Percentiles rank a stretch among this genome's conserved stretches.
Evolutionary conservation across 1,140 invertebrate species (phyloP).

Genomic region (Zaprionus camerounensis): DNA sequence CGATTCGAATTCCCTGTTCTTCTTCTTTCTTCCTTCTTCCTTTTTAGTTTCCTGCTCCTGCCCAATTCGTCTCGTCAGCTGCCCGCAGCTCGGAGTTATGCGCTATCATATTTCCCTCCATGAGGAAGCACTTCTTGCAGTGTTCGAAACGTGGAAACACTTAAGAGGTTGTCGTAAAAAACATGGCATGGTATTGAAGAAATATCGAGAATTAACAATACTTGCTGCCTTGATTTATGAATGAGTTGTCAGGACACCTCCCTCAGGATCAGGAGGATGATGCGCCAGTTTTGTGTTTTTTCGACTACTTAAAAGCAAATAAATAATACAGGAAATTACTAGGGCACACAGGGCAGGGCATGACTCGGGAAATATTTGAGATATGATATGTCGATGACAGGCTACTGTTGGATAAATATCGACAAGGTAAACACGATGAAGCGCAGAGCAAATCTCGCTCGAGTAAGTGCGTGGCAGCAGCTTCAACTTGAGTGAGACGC

Average conservation of each 20-base stretch:
- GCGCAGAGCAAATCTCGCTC: background rate
- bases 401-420: constrained; percentile 41
- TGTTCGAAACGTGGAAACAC: constrained; percentile 46
- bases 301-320: constrained; percentile 73
- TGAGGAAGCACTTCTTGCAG: constrained; percentile 68
- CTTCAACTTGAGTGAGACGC: constrained; percentile 50
- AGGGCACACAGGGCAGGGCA: constrained; percentile 23
- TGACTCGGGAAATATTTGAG: constrained; percentile 51
- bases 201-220: constrained; percentile 73
- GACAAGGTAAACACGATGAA: constrained; percentile 27
- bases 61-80: constrained; percentile 44
- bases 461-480: constrained; percentile 46
- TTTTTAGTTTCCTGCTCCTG: constrained; percentile 5
- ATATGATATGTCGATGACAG: constrained; percentile 48
- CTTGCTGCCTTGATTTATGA: constrained; percentile 74
- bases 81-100: constrained; percentile 45
- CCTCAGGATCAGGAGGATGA: constrained; percentile 48
- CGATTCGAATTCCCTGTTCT: background rate
- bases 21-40: background rate
- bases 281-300: constrained; percentile 40
- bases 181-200: constrained; percentile 26
- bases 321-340: constrained; percentile 70
- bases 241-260: constrained; percentile 73
- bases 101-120: constrained; percentile 72
- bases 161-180: constrained; percentile 48